Conservation (phyloP, 2,888 invertebrate species). For the Myopa tessellatipennis region DNA sequence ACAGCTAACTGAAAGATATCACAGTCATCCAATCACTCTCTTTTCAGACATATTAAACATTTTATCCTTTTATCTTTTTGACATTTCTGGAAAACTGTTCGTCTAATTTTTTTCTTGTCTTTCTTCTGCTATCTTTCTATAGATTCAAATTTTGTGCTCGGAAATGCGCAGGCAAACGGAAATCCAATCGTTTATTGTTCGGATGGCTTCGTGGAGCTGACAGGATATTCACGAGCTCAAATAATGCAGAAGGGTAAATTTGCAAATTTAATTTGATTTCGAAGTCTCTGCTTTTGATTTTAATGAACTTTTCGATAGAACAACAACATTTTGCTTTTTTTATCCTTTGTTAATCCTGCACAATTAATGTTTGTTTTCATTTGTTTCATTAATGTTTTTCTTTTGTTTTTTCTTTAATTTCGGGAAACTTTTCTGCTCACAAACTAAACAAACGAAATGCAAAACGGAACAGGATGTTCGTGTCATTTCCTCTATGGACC, state of each 20-base stretch:
- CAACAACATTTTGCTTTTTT: background rate
- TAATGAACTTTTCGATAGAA: background rate
- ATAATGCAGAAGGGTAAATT: conserved; percentile 89
- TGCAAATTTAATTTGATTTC: background rate
- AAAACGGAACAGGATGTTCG: conserved; percentile 76
- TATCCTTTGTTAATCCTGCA: background rate
- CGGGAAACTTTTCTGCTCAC: background rate
- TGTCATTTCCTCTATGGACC: conserved; percentile 94
- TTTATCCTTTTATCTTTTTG: background rate
- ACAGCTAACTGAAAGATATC: background rate
- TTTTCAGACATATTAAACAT: background rate
- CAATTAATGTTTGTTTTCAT: too few species aligned
- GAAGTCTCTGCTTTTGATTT: background rate
- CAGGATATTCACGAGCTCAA: conserved; percentile 91
- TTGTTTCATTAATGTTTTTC: background rate
- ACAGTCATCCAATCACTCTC: background rate
- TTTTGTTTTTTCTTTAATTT: background rate
- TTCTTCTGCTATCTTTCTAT: conserved; percentile 57
- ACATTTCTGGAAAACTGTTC: too few species aligned
- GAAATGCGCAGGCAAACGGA: conserved; percentile 90
- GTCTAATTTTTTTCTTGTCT: background rate
- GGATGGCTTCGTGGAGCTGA: conserved; percentile 96
- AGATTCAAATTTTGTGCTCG: conserved; percentile 97
- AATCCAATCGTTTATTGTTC: conserved; percentile 97
- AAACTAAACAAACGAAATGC: background rate